These are phyloP conservation scores for Alviniconcha marisindica DNA, from an alignment of 1,140 invertebrate species.

Conservation along the genomic window DNA sequence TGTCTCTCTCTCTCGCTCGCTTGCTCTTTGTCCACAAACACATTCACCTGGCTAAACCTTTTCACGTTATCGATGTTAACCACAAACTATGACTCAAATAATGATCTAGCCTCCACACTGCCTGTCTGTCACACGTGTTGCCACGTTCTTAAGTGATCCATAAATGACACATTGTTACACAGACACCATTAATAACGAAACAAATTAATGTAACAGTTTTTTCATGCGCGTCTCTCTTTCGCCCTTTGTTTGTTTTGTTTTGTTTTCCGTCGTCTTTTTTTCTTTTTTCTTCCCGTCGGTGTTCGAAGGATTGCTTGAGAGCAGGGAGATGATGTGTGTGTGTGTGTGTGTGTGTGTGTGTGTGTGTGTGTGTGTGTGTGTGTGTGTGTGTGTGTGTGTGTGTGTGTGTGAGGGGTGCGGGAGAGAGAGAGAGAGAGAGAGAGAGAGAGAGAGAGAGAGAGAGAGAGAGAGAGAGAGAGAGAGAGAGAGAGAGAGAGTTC, in stretches of 20 bases:
- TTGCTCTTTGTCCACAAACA: neutral
- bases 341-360: neutral
- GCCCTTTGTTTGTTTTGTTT: neutral
- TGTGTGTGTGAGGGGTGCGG: neutral
- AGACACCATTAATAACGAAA: neutral
- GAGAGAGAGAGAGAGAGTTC: too few relatives aligned
- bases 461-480: too few relatives aligned
- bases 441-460: too few relatives aligned
- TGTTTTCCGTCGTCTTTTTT: neutral
- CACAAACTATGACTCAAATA: neutral
- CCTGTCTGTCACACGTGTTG: neutral
- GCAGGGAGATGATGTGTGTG: neutral
- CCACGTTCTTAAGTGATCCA: neutral
- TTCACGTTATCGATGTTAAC: neutral
- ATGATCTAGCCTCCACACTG: neutral
- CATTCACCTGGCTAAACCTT: neutral
- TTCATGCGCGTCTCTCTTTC: neutral
- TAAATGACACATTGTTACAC: neutral
- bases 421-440: too few relatives aligned
- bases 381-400: neutral
- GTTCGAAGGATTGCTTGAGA: neutral
- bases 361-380: neutral
- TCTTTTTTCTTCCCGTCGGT: neutral
- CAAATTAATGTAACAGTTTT: too few relatives aligned
- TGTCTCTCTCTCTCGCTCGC: neutral